Evolutionary conservation across 2,113 vertebrate species (phyloP).

Genomic region (Oryzias curvinotus): DNA sequence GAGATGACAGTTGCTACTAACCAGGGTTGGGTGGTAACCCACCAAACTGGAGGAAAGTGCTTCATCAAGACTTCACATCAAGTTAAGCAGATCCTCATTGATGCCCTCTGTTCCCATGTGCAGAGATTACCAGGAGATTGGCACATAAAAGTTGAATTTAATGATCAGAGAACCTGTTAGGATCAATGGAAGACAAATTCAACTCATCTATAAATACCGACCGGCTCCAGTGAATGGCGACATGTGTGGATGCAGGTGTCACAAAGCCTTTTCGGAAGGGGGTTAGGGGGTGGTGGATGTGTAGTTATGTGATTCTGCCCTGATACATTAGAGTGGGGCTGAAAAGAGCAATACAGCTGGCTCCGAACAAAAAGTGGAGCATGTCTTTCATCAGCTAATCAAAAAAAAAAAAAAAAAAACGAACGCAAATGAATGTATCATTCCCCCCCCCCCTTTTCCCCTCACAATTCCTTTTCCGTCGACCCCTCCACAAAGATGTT

Average conservation of each 20-base stretch:
- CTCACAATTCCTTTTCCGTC: conserved; percentile 74
- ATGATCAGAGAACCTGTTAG: conserved; percentile 52
- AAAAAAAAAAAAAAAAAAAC: conserved; percentile 58
- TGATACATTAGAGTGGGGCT: conserved; percentile 65
- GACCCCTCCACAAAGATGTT: conserved; percentile 78
- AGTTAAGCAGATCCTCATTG: conserved; percentile 21
- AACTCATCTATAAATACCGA: conserved; percentile 66
- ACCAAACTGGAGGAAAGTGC: conserved; percentile 1
- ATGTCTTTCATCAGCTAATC: conserved; percentile 75
- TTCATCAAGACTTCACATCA: conserved; percentile 16
- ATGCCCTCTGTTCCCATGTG: conserved; percentile 35
- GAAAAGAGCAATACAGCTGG: conserved; percentile 82
- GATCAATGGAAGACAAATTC: conserved; percentile 59
- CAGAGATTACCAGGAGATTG: conserved; percentile 20
- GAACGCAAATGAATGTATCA: conserved; percentile 77
- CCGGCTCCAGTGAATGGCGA: conserved; percentile 66
- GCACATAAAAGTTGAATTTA: conserved; percentile 33
- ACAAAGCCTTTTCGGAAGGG: conserved; percentile 76
- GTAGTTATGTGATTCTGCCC: conserved; percentile 70
- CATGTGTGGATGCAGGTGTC: conserved; percentile 79
- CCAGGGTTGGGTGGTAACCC: not conserved
- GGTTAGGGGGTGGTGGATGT: conserved; percentile 48
- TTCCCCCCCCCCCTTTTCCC: conserved; percentile 31
- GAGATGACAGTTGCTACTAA: conserved; percentile 20
- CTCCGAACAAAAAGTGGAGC: conserved; percentile 76